These are phyloP conservation scores for Nyctalus aviator DNA, from an alignment of 2,797 vertebrate genomes.

Conservation along the genomic window DNA sequence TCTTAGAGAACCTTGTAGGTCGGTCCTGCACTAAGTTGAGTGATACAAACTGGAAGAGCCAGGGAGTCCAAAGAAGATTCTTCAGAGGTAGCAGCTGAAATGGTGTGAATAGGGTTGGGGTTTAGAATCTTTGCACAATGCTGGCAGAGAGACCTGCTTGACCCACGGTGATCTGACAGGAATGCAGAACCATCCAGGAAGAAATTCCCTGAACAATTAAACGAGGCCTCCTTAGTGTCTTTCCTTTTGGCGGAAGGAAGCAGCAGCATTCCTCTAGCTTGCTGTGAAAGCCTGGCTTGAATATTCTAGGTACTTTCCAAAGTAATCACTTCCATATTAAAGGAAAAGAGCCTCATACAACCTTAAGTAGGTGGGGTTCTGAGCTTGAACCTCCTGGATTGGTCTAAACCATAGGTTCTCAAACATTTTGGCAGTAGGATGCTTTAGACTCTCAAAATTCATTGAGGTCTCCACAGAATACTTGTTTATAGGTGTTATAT, in stretches of 20 bases:
- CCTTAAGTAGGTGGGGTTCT: not conserved
- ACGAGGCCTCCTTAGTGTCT: not conserved
- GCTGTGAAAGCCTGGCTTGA: conserved; percentile 6
- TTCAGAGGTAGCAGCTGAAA: not conserved
- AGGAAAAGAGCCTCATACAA: not conserved
- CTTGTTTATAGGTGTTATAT: not conserved
- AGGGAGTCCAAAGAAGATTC: not conserved
- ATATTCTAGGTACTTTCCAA: conserved; percentile 16
- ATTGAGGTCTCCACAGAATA: not conserved
- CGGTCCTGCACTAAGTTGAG: not conserved
- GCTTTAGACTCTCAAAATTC: not conserved
- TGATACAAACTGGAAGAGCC: not conserved
- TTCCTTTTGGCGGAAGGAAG: not conserved
- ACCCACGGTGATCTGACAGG: not conserved
- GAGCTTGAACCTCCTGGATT: not conserved
- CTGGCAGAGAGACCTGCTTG: not conserved
- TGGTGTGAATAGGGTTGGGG: not conserved
- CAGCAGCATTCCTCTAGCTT: not conserved
- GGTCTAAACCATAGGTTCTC: not conserved
- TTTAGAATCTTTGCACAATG: not conserved
- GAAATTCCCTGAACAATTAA: not conserved
- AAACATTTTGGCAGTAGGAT: not conserved
- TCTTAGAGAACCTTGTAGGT: not conserved
- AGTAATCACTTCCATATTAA: conserved; percentile 6
- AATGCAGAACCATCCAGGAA: not conserved